Base-by-base conservation (phyloP, 2,888 invertebrate genomes). In the Pandemis cinnamomeana region DNA sequence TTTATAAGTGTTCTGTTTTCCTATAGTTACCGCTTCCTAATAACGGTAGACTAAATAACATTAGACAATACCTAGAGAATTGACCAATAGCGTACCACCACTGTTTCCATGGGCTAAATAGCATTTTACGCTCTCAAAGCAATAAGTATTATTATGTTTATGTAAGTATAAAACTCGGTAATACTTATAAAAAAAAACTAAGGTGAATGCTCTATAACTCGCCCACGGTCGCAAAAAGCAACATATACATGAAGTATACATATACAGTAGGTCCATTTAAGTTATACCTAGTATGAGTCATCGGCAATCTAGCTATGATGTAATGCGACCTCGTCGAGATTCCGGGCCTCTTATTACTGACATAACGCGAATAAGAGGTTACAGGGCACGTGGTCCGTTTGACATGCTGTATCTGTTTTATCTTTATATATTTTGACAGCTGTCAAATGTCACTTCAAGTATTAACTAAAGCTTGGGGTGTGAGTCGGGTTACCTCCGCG, bases 261-360 rank as follows among this genome's bases (percentile, higher is more conserved):
- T 27, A 53, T 15, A 53, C 58, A 55, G 10, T 27, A 44, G 55
- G 42, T 11, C 67, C 67, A 68, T 68, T 67, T 68, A 68, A 68
- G 67, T 68, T 68, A 58, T 13, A n/a, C n/a, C n/a, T n/a, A 10
- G 42, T n/a, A 68, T 68, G 67, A 68, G 20, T 68, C 67, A 70
- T 67, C 46, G 69, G 61, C 20, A 67, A 80, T 78, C 72, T 79
- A 76, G 81, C 81, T 78, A 74, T 86, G 86, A 86, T 83, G 86
- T 86, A 86, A 86, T 80, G n/a, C 71, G 84, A 69, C 72, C 77
- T 72, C 72, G 76, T 0, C 44, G 27, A 68, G 58, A 46, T 53
- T 67, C 67, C 74, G 78, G 80, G 78, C 77, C 74, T 72, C 68
- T 61, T 48, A 79, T 80, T 84, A 81, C 81, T 81, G 83, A 77